Conservation (phyloP, 2,888 invertebrate species). For the Drosophila seclusa region DNA sequence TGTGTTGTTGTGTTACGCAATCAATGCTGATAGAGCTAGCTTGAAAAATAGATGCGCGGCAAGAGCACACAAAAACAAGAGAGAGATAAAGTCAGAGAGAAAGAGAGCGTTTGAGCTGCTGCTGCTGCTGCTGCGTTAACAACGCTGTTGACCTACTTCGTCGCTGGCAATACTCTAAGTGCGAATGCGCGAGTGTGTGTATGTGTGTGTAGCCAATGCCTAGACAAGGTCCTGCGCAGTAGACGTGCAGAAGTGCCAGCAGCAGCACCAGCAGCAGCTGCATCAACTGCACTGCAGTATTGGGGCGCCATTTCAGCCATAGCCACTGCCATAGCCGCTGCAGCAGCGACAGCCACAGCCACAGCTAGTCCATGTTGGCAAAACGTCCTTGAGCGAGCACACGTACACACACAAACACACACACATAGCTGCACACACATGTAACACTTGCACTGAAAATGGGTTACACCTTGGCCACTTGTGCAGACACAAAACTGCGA, state of each 20-base stretch:
- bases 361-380: conserved; percentile 19
- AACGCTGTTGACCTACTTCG: conserved; percentile 74
- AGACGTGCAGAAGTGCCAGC: conserved; percentile 47
- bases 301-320: conserved; percentile 59
- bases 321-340: conserved; percentile 12
- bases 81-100: conserved; percentile 12
- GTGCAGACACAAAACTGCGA: conserved; percentile 32
- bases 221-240: conserved; percentile 77
- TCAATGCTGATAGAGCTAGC: conserved; percentile 59
- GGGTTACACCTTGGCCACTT: conserved; percentile 56
- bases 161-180: conserved; percentile 60
- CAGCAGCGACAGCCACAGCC: conserved; percentile 47
- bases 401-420: conserved; percentile 11
- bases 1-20: conserved; percentile 67
- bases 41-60: conserved; percentile 48
- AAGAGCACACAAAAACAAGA: conserved; percentile 18
- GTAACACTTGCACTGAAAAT: conserved; percentile 51
- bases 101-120: conserved; percentile 10
- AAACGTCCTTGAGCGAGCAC: conserved; percentile 71
- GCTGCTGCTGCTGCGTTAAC: conserved; percentile 32
- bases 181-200: conserved; percentile 41
- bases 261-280: conserved; percentile 41
- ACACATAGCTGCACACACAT: conserved; percentile 8
- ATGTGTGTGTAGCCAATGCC: conserved; percentile 19
- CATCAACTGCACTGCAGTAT: conserved; percentile 60